A percentile compares a stretch with the other conserved stretches of the same genome.
phyloP scores from a whole-genome alignment of 2,797 vertebrate genomes.

The Pterois miles region DNA sequence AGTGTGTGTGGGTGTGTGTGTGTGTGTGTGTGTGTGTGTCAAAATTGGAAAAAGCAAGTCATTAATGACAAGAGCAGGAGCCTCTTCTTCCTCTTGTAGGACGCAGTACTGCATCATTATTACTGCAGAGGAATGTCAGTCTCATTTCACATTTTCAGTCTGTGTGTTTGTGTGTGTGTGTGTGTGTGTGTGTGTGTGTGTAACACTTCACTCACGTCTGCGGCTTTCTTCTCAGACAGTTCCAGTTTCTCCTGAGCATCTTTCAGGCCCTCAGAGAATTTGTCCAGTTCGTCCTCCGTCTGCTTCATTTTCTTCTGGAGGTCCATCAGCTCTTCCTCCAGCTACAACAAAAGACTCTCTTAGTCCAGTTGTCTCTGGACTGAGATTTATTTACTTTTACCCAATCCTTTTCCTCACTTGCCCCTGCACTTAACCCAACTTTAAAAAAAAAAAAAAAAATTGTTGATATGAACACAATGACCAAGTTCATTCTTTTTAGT shows the following conservation, averaged over 20 bases:
- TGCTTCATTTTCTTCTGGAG: conserved; percentile 94
- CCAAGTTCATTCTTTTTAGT: neutral
- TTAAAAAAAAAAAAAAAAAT: neutral
- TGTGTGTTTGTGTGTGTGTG: neutral
- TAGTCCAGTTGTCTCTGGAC: neutral
- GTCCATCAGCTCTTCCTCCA: conserved; percentile 91
- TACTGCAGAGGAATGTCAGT: neutral
- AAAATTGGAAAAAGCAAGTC: conserved; percentile 17
- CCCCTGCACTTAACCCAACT: neutral
- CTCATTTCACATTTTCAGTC: neutral
- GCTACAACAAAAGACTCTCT: conserved; percentile 67
- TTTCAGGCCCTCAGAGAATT: conserved; percentile 92
- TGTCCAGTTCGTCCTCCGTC: conserved; percentile 93
- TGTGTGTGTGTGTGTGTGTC: conserved; percentile 23
- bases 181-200: neutral
- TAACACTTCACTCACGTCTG: conserved; percentile 85
- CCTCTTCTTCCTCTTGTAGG: conserved; percentile 8
- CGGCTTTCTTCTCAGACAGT: conserved; percentile 90
- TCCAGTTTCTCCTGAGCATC: conserved; percentile 94
- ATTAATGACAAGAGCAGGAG: conserved; percentile 7
- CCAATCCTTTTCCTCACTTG: neutral
- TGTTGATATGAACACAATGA: neutral
- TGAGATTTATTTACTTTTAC: neutral
- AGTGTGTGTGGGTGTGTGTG: too few relatives aligned
- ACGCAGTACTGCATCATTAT: neutral